Base-by-base conservation (phyloP, 2,113 vertebrate genomes). In the Pygoscelis adeliae region DNA sequence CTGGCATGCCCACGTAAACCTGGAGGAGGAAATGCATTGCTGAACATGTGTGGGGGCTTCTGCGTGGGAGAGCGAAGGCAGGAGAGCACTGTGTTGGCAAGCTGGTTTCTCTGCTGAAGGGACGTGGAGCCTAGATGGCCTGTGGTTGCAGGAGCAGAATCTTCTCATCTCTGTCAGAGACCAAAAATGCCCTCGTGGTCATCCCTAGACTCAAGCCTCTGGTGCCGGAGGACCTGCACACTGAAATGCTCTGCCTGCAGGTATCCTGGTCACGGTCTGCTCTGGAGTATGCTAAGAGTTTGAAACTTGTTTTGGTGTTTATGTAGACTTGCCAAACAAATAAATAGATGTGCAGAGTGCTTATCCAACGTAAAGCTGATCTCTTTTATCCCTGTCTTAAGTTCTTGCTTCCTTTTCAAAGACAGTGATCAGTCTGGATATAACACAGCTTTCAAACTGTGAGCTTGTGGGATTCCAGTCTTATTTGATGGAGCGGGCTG, bases 141-240 rank as follows among this genome's bases (percentile, higher is more conserved):
- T 25, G 59, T 46, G 18, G 29, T 47, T n/a, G 49, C 6, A 5
- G 66, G 27, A 55, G 40, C 59, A 46, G 52, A 17, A 8, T 3
- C 50, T 50, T 38, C 72, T 67, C 19, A 5, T 44, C 17, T 19
- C 25, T 67, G 23, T 21, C 25, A 13, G 44, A 49, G 58, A 47
- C 21, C 29, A 29, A 6, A 40, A 25, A 23, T 30, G 16, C 19
- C 20, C 7, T 71, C 2, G 0, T 23, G 40, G 22, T 47, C 58
- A 5, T n/a, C 27, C 11, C 23, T 44, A 17, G 27, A 7, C 23
- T n/a, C 30, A 10, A 38, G 27, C 26, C 44, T 22, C n/a, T 32
- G 20, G 23, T n/a, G 29, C 69, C 25, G 0, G 1, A 58, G n/a
- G 53, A 46, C 18, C 36, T 18, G 5, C 49, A 4, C 1, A 2